Percentiles rank a stretch among this genome's conserved stretches.
Conservation (phyloP, 2,797 vertebrate species). For the Crypturellus tataupa region DNA sequence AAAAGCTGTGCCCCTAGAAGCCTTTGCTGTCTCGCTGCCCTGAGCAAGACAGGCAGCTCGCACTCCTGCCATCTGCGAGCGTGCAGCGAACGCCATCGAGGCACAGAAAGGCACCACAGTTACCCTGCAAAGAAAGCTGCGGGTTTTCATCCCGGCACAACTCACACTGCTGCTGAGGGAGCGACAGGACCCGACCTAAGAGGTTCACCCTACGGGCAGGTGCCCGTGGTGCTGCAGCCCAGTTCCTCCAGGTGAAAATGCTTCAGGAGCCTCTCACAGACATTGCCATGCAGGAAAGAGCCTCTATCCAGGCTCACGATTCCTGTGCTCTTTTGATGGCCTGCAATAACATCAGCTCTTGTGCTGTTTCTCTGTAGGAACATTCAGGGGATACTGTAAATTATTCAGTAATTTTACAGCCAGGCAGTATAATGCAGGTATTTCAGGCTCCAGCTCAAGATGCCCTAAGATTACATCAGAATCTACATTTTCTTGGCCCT, state of each 20-base stretch:
- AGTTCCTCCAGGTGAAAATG: not conserved
- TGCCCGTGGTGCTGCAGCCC: not conserved
- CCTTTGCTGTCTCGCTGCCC: not conserved
- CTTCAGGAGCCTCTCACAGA: not conserved
- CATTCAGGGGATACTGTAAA: constrained; percentile 30
- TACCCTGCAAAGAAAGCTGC: not conserved
- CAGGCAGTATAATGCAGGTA: not conserved
- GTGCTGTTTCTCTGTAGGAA: not conserved
- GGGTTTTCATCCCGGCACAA: rapidly evolving
- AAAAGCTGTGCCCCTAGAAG: not conserved
- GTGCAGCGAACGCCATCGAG: not conserved
- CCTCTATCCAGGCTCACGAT: not conserved
- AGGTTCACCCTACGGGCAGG: not conserved
- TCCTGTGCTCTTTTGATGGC: not conserved
- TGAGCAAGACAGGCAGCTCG: not conserved
- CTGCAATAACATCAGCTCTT: not conserved
- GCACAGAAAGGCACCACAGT: not conserved
- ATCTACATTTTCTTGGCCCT: constrained; percentile 5
- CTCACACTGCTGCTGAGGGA: rapidly evolving
- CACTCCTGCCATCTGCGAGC: rapidly evolving
- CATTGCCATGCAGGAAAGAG: rapidly evolving
- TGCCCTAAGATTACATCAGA: not conserved
- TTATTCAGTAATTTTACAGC: constrained; percentile 3
- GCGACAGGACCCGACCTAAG: not conserved
- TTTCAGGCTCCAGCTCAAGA: constrained; percentile 13